Evolutionary conservation across 2,888 invertebrate species (phyloP).

Genomic region (Charanyca ferruginea): DNA sequence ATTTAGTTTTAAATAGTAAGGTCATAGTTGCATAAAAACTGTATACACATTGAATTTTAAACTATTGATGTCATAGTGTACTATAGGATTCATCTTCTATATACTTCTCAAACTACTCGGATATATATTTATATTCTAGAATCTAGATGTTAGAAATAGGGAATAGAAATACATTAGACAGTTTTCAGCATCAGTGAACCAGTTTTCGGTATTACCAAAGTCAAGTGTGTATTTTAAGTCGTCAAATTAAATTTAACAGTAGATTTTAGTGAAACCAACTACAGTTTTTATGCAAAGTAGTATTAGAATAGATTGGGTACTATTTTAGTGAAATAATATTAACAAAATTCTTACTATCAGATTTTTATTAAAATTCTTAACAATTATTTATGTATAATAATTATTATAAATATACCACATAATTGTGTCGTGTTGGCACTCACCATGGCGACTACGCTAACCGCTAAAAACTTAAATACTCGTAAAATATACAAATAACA

Average conservation of each 20-base stretch:
- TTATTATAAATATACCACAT: conserved; percentile 84
- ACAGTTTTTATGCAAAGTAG: conserved; percentile 63
- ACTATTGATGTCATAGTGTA: conserved; percentile 20
- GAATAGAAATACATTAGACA: background rate
- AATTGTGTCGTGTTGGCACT: conserved; percentile 84
- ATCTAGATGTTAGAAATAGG: conserved; percentile 20
- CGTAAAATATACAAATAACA: conserved; percentile 68
- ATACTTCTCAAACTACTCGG: background rate
- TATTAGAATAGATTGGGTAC: conserved; percentile 52
- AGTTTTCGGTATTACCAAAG: background rate
- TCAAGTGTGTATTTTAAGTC: conserved; percentile 13
- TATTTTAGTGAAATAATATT: conserved; percentile 66
- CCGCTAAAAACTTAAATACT: conserved; percentile 67
- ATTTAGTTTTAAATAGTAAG: conserved; percentile 48
- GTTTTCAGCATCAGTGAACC: background rate
- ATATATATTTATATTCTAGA: conserved; percentile 6
- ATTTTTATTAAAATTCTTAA: conserved; percentile 87
- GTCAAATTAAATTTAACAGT: background rate
- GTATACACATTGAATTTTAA: conserved; percentile 13
- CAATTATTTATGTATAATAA: conserved; percentile 84
- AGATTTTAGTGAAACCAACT: background rate
- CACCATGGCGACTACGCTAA: conserved; percentile 77
- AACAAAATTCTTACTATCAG: conserved; percentile 76
- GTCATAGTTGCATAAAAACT: conserved; percentile 61
- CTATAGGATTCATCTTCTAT: conserved; percentile 25